phyloP scores from a whole-genome alignment of 2,888 invertebrate genomes.

The Drosophila melanosoma region DNA sequence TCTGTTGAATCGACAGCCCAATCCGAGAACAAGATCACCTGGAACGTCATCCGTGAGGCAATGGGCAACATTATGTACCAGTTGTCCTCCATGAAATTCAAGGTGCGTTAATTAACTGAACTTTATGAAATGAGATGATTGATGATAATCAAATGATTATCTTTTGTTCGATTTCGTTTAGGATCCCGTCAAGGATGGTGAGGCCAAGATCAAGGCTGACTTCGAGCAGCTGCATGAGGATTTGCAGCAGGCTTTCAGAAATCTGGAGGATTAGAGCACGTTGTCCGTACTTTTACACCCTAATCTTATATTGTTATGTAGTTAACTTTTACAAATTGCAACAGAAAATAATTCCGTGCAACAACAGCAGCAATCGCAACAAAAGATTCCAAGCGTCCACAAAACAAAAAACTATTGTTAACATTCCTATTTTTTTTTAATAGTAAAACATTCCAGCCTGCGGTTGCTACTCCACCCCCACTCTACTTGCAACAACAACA shows the following conservation, averaged over 20 bases:
- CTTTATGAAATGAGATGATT: background rate
- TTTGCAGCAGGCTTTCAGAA: conserved; percentile 98
- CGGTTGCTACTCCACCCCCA: conserved; percentile 63
- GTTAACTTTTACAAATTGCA: conserved; percentile 77
- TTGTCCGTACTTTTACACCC: conserved; percentile 77
- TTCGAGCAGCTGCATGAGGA: conserved; percentile 98
- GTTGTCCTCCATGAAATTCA: conserved; percentile 99
- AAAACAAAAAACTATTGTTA: conserved; percentile 50
- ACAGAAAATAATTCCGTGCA: conserved; percentile 65
- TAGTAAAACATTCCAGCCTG: conserved; percentile 76
- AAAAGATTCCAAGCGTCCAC: conserved; percentile 59
- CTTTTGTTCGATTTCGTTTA: conserved; percentile 79
- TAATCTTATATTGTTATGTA: conserved; percentile 81
- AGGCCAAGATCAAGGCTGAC: conserved; percentile 98
- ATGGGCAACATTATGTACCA: conserved; percentile 98
- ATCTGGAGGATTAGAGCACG: conserved; percentile 95
- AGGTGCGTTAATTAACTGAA: conserved; percentile 84
- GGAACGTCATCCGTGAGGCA: conserved; percentile 98
- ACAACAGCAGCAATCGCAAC: conserved; percentile 14
- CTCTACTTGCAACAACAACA: conserved; percentile 25
- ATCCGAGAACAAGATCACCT: conserved; percentile 99
- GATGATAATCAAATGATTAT: background rate
- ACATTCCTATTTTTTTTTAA: conserved; percentile 59
- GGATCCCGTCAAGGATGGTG: conserved; percentile 99
- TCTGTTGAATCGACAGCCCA: conserved; percentile 99